A percentile compares a stretch with the other conserved stretches of the same genome.
Evolutionary conservation across 2,113 vertebrate genomes (phyloP).

Genomic region (Amia ocellicauda): DNA sequence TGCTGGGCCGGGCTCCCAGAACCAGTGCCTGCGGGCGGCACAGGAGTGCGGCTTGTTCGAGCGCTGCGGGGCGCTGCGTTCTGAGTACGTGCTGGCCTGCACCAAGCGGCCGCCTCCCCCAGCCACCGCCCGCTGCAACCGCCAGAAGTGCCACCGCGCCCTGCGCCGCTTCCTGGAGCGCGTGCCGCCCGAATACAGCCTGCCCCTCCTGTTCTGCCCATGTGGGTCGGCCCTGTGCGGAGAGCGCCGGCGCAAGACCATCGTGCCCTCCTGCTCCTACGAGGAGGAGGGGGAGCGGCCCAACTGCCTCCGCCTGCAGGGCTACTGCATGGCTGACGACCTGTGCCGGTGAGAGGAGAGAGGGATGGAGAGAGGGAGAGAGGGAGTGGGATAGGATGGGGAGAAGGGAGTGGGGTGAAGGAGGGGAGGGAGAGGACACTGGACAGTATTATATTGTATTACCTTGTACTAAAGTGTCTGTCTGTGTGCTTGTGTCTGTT

Average conservation of each 20-base stretch:
- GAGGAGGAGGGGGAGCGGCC: conserved; percentile 66
- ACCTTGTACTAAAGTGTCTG: too few species aligned
- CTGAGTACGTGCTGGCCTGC: conserved; percentile 82
- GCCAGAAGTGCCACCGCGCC: conserved; percentile 76
- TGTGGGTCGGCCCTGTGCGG: conserved; percentile 83
- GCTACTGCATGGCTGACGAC: conserved; percentile 73
- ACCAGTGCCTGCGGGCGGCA: conserved; percentile 86
- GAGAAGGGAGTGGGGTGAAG: background rate
- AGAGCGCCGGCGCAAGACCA: conserved; percentile 85
- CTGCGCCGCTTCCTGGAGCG: conserved; percentile 88
- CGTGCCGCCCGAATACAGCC: conserved; percentile 77
- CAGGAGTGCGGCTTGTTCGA: conserved; percentile 82
- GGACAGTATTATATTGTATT: too few species aligned
- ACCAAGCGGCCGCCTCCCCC: conserved; percentile 62
- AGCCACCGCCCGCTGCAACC: conserved; percentile 84
- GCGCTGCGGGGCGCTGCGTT: conserved; percentile 84
- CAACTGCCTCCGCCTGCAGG: conserved; percentile 82
- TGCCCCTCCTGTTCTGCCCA: conserved; percentile 88
- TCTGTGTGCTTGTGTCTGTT: conserved; percentile 45
- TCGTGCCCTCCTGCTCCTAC: conserved; percentile 89
- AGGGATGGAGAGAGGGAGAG: conserved; percentile 7
- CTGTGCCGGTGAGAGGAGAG: conserved; percentile 78
- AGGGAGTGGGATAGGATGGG: background rate
- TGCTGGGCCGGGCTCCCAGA: conserved; percentile 31
- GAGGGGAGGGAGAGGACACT: too few species aligned